Evolutionary conservation across 2,113 vertebrate species (phyloP), one percentile per base, ranked within the genome.

Genomic region (Otis tarda): DNA sequence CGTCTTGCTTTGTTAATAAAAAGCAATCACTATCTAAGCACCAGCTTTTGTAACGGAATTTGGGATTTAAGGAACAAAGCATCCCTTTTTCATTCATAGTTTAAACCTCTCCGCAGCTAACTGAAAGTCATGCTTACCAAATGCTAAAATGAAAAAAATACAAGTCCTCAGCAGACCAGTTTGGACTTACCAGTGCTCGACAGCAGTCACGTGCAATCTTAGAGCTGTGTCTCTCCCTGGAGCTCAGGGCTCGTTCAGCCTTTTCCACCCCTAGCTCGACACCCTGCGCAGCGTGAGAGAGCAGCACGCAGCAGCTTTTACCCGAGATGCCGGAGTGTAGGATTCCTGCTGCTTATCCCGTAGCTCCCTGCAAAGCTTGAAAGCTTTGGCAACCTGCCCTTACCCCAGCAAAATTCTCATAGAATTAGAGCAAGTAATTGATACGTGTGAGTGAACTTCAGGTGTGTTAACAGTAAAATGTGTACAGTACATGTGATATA

Each of bases 381-480:
- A 88, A 92, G 71, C 89, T 97, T 96, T 14, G 4, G 77, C 41
- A 39, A 79, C 68, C 73, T 95, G 87, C 81, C 89, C 93, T 83
- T 61, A 64, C 20, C 68, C 88, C 80, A 86, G 45, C 78, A 56
- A 93, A 97, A 94, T 90, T 94, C 75, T 95, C 63, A 78, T 94
- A 93, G 93, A 95, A 76, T 94, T 93, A 94, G 95, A 94, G 89
- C 93, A 96, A 96, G 86, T 85, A 94, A 81, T 96, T 39, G 55
- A 30, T 96, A 64, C 68, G 45, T 95, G 88, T 95, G 91, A 97
- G 84, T 97, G 94, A 96, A 88, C 31, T 94, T 90, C 86, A 83
- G 79, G 71, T 84, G 69, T 97, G 43, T 96, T 96, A 93, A 89
- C 59, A 90, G 92, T 97, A 76, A 96, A 94, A 71, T 37, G 70